phyloP scores from a whole-genome alignment of 1,140 invertebrate species.

The Aphaenogaster floridana region DNA sequence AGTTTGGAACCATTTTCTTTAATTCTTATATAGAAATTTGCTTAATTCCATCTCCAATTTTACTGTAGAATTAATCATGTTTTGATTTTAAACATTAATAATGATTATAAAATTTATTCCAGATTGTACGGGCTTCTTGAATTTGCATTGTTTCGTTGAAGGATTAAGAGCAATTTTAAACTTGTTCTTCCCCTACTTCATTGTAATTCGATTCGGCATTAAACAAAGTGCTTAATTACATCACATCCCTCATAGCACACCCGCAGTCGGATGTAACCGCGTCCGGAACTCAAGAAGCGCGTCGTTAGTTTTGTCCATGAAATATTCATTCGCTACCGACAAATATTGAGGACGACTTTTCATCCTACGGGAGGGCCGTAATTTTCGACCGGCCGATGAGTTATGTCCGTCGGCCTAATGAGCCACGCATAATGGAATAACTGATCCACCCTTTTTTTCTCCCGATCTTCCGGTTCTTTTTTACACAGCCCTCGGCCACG shows the following conservation, averaged over 20 bases:
- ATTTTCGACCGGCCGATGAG: constrained; percentile 71
- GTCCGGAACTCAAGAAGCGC: constrained; percentile 30
- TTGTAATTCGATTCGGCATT: constrained; percentile 60
- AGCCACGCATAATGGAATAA: constrained; percentile 75
- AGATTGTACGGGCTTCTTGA: background rate
- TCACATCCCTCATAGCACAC: constrained; percentile 44
- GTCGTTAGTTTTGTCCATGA: constrained; percentile 64
- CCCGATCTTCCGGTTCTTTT: constrained; percentile 33
- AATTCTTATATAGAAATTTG: background rate
- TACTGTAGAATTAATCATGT: background rate
- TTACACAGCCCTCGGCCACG: constrained; percentile 31
- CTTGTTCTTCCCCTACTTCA: constrained; percentile 20
- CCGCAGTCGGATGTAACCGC: constrained; percentile 16
- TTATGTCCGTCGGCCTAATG: constrained; percentile 70
- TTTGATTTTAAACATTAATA: background rate
- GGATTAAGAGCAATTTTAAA: constrained; percentile 44
- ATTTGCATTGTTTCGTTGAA: background rate
- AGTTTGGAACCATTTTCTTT: background rate
- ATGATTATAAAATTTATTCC: background rate
- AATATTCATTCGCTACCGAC: constrained; percentile 69
- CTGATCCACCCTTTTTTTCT: constrained; percentile 59
- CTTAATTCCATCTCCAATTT: background rate
- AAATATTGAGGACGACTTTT: constrained; percentile 71
- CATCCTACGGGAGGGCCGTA: constrained; percentile 60
- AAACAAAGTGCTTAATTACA: constrained; percentile 64